A percentile compares a stretch with the other conserved stretches of the same genome.
Conservation (phyloP, 2,797 vertebrate genomes). For the Onychomys arenicola region DNA sequence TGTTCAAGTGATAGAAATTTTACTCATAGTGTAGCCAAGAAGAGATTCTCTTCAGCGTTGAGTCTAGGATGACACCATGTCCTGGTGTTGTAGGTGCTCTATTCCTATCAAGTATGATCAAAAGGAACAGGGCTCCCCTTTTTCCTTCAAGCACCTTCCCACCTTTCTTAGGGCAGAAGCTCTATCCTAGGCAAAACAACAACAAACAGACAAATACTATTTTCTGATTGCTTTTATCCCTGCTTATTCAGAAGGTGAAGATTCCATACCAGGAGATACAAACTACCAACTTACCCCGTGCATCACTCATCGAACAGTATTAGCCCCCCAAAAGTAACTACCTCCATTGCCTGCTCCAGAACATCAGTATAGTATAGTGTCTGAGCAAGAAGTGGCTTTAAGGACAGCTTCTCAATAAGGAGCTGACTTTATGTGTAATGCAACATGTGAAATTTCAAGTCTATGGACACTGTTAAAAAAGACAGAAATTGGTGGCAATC, state of each 20-base stretch:
- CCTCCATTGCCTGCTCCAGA: not conserved
- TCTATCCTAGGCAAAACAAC: not conserved
- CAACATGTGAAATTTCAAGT: not conserved
- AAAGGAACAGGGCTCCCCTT: not conserved
- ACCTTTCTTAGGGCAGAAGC: not conserved
- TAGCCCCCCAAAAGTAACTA: not conserved
- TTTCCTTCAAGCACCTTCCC: not conserved
- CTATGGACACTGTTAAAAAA: not conserved
- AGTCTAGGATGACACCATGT: not conserved
- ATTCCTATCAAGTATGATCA: not conserved
- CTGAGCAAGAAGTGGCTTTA: not conserved
- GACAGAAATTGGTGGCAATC: not conserved
- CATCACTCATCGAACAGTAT: not conserved
- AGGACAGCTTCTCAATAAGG: not conserved
- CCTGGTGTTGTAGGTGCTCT: not conserved
- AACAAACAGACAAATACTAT: not conserved
- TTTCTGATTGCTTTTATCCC: not conserved
- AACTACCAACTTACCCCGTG: not conserved
- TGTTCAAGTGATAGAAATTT: not conserved
- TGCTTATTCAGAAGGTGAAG: not conserved
- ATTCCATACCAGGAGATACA: not conserved
- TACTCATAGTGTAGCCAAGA: not conserved
- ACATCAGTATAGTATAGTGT: not conserved
- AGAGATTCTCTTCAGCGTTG: not conserved
- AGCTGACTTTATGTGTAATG: not conserved